These are phyloP conservation scores for Harpalus rubripes DNA, from an alignment of 2,888 invertebrate species.

Conservation along the genomic window DNA sequence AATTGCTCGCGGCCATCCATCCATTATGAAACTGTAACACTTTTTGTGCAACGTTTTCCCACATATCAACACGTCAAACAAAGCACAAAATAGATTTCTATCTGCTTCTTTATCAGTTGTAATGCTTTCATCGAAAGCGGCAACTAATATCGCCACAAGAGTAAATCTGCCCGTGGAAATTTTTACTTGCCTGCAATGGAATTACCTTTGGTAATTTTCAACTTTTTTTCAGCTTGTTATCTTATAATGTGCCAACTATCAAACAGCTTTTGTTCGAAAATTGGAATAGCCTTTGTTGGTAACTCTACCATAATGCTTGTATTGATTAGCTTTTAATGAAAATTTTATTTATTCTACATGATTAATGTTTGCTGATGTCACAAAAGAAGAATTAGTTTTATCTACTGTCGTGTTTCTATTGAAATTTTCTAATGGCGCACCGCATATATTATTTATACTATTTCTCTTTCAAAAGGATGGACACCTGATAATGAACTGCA, in stretches of 20 bases:
- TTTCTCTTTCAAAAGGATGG: neutral
- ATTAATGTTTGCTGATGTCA: constrained; percentile 43
- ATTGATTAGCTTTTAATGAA: constrained; percentile 46
- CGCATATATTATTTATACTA: neutral
- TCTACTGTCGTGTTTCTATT: constrained; percentile 17
- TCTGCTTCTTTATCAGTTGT: constrained; percentile 40
- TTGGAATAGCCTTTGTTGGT: constrained; percentile 44
- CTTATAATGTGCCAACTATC: constrained; percentile 44
- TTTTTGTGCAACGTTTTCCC: constrained; percentile 1
- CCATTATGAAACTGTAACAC: constrained; percentile 31
- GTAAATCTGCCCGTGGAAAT: constrained; percentile 21
- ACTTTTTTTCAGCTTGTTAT: constrained; percentile 12
- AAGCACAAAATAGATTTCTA: constrained; percentile 33
- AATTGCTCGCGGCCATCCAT: neutral
- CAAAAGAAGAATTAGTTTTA: constrained; percentile 41
- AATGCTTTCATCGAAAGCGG: constrained; percentile 33
- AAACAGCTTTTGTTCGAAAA: constrained; percentile 36
- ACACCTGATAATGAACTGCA: neutral
- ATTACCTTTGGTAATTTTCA: constrained; percentile 14
- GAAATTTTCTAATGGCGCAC: constrained; percentile 2
- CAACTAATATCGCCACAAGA: constrained; percentile 10
- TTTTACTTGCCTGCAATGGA: constrained; percentile 31
- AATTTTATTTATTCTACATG: constrained; percentile 46
- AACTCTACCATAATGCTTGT: constrained; percentile 27
- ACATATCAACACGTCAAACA: constrained; percentile 49